A percentile compares a stretch with the other conserved stretches of the same genome.
These are phyloP conservation scores for Nephrotoma appendiculata DNA, from an alignment of 2,888 invertebrate genomes.

Conservation along the genomic window DNA sequence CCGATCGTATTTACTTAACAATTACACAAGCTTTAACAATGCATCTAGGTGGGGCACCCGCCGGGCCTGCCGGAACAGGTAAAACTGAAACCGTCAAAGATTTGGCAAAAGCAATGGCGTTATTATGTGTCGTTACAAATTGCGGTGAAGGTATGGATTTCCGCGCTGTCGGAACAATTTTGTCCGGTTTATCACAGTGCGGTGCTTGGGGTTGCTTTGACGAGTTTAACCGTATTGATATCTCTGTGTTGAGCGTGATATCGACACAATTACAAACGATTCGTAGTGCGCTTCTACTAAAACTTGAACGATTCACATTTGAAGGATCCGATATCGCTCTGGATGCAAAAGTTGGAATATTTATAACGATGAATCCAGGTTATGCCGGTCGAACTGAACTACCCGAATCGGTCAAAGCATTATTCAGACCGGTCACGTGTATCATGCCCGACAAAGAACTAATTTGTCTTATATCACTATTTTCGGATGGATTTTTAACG, in stretches of 20 bases:
- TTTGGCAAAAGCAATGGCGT: slow-evolving; percentile 75
- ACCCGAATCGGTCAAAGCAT: slow-evolving; percentile 81
- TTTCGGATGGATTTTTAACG: slow-evolving; percentile 81
- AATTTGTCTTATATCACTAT: slow-evolving; percentile 83
- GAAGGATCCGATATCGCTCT: slow-evolving; percentile 69
- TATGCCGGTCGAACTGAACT: slow-evolving; percentile 84
- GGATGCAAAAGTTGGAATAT: slow-evolving; percentile 78
- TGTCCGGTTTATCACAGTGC: slow-evolving; percentile 38
- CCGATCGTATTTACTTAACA: slow-evolving; percentile 84
- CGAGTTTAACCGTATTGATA: slow-evolving; percentile 86
- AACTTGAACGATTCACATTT: slow-evolving; percentile 65
- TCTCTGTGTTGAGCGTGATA: slow-evolving; percentile 84
- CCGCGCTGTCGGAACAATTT: slow-evolving; percentile 61
- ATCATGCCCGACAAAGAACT: slow-evolving; percentile 82
- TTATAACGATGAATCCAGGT: slow-evolving; percentile 92
- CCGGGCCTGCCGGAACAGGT: slow-evolving; percentile 42
- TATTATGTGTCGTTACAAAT: slow-evolving; percentile 74
- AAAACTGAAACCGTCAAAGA: slow-evolving; percentile 90
- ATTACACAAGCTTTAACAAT: slow-evolving; percentile 85
- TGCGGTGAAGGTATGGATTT: slow-evolving; percentile 92
- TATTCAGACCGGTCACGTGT: slow-evolving; percentile 85
- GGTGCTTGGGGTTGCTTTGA: slow-evolving; percentile 96
- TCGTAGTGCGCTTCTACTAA: slow-evolving; percentile 63
- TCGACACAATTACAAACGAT: slow-evolving; percentile 86
- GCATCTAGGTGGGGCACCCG: slow-evolving; percentile 84